Evolutionary conservation across 1,140 invertebrate species (phyloP).

Genomic region (Lanistes nyassanus): DNA sequence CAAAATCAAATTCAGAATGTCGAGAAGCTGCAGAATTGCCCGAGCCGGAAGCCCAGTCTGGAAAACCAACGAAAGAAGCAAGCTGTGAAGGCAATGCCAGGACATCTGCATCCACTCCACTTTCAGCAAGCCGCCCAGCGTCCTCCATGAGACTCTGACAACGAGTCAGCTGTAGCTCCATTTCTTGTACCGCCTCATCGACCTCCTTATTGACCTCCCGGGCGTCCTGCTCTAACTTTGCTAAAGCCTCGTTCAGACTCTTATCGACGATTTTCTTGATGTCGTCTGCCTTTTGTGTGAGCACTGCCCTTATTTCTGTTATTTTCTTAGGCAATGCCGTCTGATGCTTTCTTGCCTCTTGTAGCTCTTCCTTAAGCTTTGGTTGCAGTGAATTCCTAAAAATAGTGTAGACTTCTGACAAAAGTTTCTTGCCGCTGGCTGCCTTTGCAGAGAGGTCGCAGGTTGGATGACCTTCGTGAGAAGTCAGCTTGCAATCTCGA

Average conservation of each 20-base stretch:
- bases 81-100: background rate
- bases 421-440: background rate
- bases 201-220: background rate
- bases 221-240: background rate
- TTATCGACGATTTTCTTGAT: background rate
- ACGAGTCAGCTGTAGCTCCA: background rate
- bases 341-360: background rate
- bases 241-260: background rate
- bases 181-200: background rate
- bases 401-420: background rate
- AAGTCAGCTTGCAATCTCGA: conserved; percentile 18
- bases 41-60: too few species aligned
- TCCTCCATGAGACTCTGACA: conserved; percentile 6
- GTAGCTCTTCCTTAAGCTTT: background rate
- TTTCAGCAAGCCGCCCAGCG: background rate
- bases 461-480: conserved; percentile 17
- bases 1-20: too few species aligned
- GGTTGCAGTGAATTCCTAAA: background rate
- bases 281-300: background rate
- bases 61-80: background rate
- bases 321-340: background rate
- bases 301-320: background rate
- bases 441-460: background rate
- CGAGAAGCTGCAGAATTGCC: too few species aligned
- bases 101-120: conserved; percentile 16